Evolutionary conservation across 1,140 invertebrate species (phyloP).

Genomic region (Bactericera cockerelli): DNA sequence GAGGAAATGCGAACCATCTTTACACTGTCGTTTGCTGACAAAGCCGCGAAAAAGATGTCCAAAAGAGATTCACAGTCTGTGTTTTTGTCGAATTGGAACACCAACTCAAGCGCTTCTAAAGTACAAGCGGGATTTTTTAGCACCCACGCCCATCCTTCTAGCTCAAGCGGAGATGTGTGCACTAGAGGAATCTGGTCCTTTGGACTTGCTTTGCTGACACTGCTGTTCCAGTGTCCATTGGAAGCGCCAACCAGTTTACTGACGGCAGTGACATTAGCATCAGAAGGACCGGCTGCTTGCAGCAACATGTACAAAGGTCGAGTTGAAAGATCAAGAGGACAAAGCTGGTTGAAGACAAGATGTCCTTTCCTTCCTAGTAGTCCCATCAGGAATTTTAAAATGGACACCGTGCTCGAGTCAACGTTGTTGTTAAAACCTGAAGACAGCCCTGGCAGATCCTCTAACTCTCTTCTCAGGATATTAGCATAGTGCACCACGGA

Average conservation of each 20-base stretch:
- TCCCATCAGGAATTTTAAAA: slow-evolving; percentile 34
- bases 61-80: slow-evolving; percentile 28
- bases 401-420: slow-evolving; percentile 19
- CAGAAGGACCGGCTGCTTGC: slow-evolving; percentile 33
- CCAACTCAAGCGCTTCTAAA: slow-evolving; percentile 32
- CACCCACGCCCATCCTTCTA: slow-evolving; percentile 34
- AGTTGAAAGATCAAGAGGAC: slow-evolving; percentile 33
- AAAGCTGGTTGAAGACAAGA: slow-evolving; percentile 32
- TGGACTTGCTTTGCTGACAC: slow-evolving; percentile 14
- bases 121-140: slow-evolving; percentile 31
- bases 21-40: slow-evolving; percentile 32
- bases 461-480: slow-evolving; percentile 34
- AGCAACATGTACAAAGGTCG: slow-evolving; percentile 34
- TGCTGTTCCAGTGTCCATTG: slow-evolving; percentile 8
- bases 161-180: slow-evolving; percentile 30
- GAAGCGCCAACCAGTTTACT: slow-evolving; percentile 15
- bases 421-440: slow-evolving; percentile 16
- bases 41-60: slow-evolving; percentile 32
- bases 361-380: slow-evolving; percentile 33
- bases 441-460: slow-evolving; percentile 31
- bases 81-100: slow-evolving; percentile 33
- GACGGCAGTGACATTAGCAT: slow-evolving; percentile 32
- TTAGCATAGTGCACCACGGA: slow-evolving; percentile 35
- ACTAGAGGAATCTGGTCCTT: slow-evolving; percentile 30
- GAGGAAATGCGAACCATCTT: slow-evolving; percentile 33